Base-by-base conservation (phyloP, 2,888 invertebrate species). In the Pammene aurita region DNA sequence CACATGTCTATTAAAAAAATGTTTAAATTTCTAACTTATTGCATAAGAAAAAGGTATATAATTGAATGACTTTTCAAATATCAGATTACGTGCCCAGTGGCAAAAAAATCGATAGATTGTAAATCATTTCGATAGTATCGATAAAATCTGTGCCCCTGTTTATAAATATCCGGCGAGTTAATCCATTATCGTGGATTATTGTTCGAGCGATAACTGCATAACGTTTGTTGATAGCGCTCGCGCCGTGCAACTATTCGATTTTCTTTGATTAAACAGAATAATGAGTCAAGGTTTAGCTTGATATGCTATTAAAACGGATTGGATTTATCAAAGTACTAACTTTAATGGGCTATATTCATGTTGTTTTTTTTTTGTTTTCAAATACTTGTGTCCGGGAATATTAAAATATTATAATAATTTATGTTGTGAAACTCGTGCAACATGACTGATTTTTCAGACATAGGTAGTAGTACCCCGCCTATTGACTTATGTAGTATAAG, bases 181-280 rank as follows among this genome's bases (percentile, higher is more conserved):
- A 92, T 92, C 91, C 92, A 85, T 88, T 89, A 92, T 90, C 88
- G 85, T 77, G 91, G 92, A 92, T 92, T 92, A 92, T 87, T 87
- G 88, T 86, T 84, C 76, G 71, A 75, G 78, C 88, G 90, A 90
- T 91, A 91, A 89, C 84, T 81, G 77, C 81, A 83, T 86, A 83
- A 83, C 84, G 81, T 81, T 78, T 77, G 73, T 76, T 76, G 80
- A 81, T 84, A 83, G 74, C 77, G 72, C n/a, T n/a, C 66, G 72
- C 71, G 10, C 73, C 74, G 76, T 76, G 55, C 55, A 62, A 48
- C 38, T 54, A 55, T 62, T 62, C 41, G 54, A 55, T 44, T 54
- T 38, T 38, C 48, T 46, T 62, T 35, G 55, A 48, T 48, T 55
- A 41, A 42, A 60, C 7, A 60, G 58, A 57, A 57, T 58, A 16